These are phyloP conservation scores for Dolichoris vasculosae DNA, from an alignment of 1,140 invertebrate genomes.

Conservation along the genomic window DNA sequence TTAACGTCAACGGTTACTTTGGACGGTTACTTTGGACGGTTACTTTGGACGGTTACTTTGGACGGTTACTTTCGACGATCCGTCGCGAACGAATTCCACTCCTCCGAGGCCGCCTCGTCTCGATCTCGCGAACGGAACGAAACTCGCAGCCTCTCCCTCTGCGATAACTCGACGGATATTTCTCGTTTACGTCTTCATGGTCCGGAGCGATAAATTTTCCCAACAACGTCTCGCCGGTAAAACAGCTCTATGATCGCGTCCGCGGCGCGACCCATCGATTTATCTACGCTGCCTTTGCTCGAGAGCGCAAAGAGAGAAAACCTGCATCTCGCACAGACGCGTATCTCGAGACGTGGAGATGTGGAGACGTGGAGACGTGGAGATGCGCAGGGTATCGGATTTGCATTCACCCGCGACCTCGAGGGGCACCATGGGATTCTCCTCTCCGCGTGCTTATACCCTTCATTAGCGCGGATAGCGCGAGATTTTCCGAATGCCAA, in stretches of 20 bases:
- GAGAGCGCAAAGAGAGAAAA: not conserved
- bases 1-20: too few species aligned
- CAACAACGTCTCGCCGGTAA: not conserved
- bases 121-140: not conserved
- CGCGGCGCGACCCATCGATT: not conserved
- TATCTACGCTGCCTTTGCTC: not conserved
- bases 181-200: not conserved
- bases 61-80: not conserved
- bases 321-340: too few species aligned
- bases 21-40: too few species aligned
- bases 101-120: not conserved
- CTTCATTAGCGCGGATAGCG: conserved; percentile 6
- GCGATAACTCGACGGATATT: conserved; percentile 7
- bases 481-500: not conserved
- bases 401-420: conserved; percentile 17
- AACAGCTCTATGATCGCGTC: conserved; percentile 1
- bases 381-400: not conserved
- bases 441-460: not conserved
- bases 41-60: too few species aligned
- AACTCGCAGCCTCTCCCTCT: not conserved
- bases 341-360: not conserved
- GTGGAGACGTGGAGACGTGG: not conserved
- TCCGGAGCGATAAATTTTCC: conserved; percentile 16
- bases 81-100: not conserved
- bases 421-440: not conserved